Conservation (phyloP, 2,113 vertebrate genomes). For the Crotalus horridus region DNA sequence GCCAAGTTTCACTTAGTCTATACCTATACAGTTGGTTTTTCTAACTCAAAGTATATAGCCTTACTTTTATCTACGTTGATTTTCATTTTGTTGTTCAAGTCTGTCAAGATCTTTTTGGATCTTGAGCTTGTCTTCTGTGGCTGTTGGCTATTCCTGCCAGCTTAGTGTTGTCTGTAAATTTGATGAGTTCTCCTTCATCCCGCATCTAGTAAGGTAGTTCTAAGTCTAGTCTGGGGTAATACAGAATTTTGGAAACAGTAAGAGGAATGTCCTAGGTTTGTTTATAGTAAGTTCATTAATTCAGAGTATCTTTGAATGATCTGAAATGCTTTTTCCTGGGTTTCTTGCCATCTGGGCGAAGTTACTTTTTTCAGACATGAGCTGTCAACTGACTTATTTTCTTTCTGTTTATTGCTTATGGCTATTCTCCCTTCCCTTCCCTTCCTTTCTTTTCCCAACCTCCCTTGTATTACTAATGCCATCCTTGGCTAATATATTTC, state of each 20-base stretch:
- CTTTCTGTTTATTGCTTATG: not conserved
- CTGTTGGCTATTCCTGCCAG: not conserved
- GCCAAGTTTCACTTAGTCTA: no score
- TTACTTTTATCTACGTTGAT: no score
- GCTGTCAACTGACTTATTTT: not conserved
- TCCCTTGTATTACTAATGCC: not conserved
- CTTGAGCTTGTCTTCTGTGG: not conserved
- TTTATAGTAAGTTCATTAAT: not conserved
- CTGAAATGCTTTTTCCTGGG: not conserved
- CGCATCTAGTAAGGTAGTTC: not conserved
- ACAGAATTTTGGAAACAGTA: not conserved
- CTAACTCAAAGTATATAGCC: no score
- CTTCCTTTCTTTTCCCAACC: not conserved
- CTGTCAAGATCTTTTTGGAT: not conserved
- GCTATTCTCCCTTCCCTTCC: not conserved
- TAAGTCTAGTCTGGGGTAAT: not conserved
- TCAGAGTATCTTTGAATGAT: not conserved
- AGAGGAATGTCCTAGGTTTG: not conserved
- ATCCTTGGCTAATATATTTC: not conserved
- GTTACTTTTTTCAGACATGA: not conserved
- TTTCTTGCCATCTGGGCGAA: not conserved
- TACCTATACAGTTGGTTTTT: no score
- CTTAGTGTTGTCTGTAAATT: not conserved
- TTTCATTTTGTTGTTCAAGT: not conserved
- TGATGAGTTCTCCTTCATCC: not conserved